Percentiles rank a stretch among this genome's conserved stretches.
Conservation (phyloP, 2,113 vertebrate species). For the Marmota flaviventris region DNA sequence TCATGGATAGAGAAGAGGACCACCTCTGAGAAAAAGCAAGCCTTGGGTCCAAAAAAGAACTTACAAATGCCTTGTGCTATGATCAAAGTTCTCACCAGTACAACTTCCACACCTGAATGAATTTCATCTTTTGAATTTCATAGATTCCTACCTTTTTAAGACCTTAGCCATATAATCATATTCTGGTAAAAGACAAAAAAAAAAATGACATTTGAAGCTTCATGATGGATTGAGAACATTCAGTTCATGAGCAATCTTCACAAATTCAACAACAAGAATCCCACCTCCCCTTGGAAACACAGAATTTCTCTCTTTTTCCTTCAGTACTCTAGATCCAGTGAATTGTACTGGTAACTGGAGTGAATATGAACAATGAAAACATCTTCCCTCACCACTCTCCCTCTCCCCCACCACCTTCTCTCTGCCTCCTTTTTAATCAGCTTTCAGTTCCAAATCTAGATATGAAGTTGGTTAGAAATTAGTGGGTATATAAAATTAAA, state of each 20-base stretch:
- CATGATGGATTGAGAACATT: neutral
- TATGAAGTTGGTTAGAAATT: neutral
- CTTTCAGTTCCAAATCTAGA: neutral
- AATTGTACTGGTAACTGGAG: neutral
- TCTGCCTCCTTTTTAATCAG: neutral
- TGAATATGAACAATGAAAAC: neutral
- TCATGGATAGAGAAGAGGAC: neutral
- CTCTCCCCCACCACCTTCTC: neutral
- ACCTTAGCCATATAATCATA: neutral
- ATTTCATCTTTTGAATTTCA: neutral
- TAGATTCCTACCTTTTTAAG: neutral
- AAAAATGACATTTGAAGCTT: neutral
- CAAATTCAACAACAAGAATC: neutral
- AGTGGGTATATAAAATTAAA: neutral
- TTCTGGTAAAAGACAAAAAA: neutral
- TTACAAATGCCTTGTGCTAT: neutral
- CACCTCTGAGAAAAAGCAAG: neutral
- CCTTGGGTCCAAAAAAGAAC: neutral
- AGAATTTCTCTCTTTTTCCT: neutral
- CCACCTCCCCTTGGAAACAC: neutral
- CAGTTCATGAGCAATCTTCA: neutral
- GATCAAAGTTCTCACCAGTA: neutral
- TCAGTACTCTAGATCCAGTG: neutral
- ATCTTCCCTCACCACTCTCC: too few relatives aligned
- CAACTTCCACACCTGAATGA: neutral